Percentiles rank a stretch among this genome's conserved stretches.
Conservation (phyloP, 2,797 vertebrate genomes). For the Typhlichthys subterraneus region DNA sequence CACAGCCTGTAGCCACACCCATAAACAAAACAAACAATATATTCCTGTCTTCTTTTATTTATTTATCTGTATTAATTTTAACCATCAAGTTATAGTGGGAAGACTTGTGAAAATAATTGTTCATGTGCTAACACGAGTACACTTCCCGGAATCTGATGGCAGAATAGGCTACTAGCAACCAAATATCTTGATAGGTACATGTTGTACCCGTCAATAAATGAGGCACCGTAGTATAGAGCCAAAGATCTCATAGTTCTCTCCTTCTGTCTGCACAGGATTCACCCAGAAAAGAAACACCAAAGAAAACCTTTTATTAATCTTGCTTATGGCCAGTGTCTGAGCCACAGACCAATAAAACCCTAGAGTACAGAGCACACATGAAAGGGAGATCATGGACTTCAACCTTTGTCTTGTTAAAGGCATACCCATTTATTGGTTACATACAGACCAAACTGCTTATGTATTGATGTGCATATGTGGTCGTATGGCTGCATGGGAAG, state of each 20-base stretch:
- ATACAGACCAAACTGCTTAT: no score
- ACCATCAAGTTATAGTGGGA: neutral
- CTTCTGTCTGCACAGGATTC: conserved; percentile 68
- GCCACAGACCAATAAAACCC: conserved; percentile 75
- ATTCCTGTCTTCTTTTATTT: neutral
- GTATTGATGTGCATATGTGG: no score
- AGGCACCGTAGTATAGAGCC: conserved; percentile 50
- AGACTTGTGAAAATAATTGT: neutral
- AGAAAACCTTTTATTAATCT: conserved; percentile 80
- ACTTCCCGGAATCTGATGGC: no score
- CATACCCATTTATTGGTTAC: no score
- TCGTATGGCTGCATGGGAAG: no score
- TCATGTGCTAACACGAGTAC: neutral
- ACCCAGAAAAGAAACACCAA: conserved; percentile 80
- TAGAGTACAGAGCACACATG: conserved; percentile 59
- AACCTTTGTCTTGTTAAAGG: conserved; percentile 25
- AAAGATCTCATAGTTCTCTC: conserved; percentile 45
- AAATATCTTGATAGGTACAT: no score
- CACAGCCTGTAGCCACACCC: conserved; percentile 5
- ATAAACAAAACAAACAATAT: conserved; percentile 16
- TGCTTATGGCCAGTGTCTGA: conserved; percentile 80
- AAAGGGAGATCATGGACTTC: conserved; percentile 9
- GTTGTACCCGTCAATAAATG: no score
- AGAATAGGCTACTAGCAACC: neutral
- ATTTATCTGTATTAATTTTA: neutral